These are phyloP conservation scores for Oxygymnocypris stewartii DNA, from an alignment of 2,113 vertebrate species.

Conservation along the genomic window DNA sequence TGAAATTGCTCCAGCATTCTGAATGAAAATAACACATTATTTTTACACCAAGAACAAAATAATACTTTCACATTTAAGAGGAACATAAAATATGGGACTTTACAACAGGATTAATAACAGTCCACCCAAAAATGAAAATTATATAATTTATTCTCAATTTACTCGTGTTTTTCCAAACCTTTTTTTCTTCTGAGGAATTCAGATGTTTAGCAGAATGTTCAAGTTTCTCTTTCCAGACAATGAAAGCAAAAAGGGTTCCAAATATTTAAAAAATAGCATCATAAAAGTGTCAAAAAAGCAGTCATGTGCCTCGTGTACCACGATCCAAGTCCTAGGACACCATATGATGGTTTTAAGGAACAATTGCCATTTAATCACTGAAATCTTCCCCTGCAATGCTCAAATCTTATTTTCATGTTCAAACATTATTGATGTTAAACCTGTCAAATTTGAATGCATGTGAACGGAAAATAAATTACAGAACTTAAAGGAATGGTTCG, in stretches of 20 bases:
- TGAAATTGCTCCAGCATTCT: constrained; percentile 43
- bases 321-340: not conserved
- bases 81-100: constrained; percentile 22
- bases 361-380: not conserved
- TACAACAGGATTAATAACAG: not conserved
- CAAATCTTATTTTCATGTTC: not conserved
- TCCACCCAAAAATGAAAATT: not conserved
- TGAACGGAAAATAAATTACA: not conserved
- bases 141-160: not conserved
- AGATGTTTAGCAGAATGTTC: not conserved
- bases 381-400: not conserved
- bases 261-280: not conserved
- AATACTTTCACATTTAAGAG: constrained; percentile 56
- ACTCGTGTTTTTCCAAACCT: not conserved
- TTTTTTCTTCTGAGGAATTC: not conserved
- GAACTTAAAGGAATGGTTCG: not conserved
- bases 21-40: constrained; percentile 58
- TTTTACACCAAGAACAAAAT: constrained; percentile 68
- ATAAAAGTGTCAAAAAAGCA: not conserved
- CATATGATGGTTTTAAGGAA: not conserved
- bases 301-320: not conserved
- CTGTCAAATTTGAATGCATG: not conserved
- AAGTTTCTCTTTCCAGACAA: not conserved
- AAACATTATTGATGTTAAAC: not conserved
- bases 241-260: not conserved